These are phyloP conservation scores for Rachycentron canadum DNA, from an alignment of 2,797 vertebrate species.

Conservation along the genomic window DNA sequence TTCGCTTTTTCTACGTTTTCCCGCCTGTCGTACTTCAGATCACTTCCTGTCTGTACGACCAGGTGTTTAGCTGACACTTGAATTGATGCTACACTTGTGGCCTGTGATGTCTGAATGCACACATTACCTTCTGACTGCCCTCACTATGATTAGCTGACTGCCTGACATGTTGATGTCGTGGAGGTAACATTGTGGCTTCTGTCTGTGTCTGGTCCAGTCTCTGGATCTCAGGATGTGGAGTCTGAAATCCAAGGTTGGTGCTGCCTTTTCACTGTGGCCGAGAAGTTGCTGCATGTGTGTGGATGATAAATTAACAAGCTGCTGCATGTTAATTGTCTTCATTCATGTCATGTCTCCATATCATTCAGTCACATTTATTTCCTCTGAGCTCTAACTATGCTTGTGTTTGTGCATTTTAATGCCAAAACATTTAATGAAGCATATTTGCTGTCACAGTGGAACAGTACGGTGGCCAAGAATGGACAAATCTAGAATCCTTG, in stretches of 20 bases:
- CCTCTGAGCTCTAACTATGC: background rate
- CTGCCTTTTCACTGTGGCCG: slow-evolving; percentile 5
- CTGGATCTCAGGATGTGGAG: slow-evolving; percentile 80
- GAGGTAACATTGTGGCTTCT: slow-evolving; percentile 34
- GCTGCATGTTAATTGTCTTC: slow-evolving; percentile 9
- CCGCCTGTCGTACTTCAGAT: background rate
- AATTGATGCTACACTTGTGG: background rate
- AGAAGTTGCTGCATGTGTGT: slow-evolving; percentile 17
- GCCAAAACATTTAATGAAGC: too few relatives aligned
- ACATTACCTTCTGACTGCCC: slow-evolving; percentile 2
- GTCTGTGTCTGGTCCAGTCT: slow-evolving; percentile 67
- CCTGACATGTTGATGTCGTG: slow-evolving; percentile 22
- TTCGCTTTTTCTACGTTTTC: too few relatives aligned
- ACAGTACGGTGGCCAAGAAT: too few relatives aligned
- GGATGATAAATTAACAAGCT: background rate
- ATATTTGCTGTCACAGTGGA: too few relatives aligned
- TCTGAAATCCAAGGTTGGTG: slow-evolving; percentile 84
- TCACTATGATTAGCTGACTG: slow-evolving; percentile 35
- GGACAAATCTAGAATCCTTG: too few relatives aligned
- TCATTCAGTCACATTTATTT: background rate
- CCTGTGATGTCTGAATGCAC: slow-evolving; percentile 9
- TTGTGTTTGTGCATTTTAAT: too few relatives aligned
- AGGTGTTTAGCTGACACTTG: background rate
- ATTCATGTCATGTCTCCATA: background rate
- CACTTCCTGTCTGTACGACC: background rate